A percentile compares a stretch with the other conserved stretches of the same genome.
Evolutionary conservation across 2,797 vertebrate genomes (phyloP).

Genomic region (Notamacropus eugenii): DNA sequence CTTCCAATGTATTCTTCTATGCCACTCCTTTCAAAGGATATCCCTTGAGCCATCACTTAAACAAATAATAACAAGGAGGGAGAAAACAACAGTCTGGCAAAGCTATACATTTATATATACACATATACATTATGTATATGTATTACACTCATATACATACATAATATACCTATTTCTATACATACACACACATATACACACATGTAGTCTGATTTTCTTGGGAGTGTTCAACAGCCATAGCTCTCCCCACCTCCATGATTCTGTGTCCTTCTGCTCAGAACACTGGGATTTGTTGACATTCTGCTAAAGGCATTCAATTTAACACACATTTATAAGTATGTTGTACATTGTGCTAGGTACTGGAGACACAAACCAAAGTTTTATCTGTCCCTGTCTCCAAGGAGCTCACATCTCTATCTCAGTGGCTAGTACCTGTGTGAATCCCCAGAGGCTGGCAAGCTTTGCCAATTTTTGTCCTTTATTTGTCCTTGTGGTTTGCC

Average conservation of each 20-base stretch:
- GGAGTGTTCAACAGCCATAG: not conserved
- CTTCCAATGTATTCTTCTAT: not conserved
- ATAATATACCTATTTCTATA: not conserved
- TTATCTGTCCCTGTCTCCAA: not conserved
- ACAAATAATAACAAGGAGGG: not conserved
- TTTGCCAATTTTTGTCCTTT: not conserved
- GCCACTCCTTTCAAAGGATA: not conserved
- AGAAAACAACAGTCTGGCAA: not conserved
- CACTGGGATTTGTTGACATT: conserved; percentile 59
- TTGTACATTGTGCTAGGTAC: not conserved
- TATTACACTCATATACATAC: no score
- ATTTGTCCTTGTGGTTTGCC: not conserved
- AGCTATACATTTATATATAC: not conserved
- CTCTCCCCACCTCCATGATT: not conserved
- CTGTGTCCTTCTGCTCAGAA: not conserved
- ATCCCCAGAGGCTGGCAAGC: not conserved
- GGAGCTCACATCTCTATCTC: not conserved
- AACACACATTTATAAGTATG: not conserved
- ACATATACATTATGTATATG: not conserved
- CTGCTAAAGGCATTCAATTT: not conserved
- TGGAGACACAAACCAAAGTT: not conserved
- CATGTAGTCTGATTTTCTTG: not conserved
- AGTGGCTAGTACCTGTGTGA: not conserved
- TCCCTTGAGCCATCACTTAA: not conserved
- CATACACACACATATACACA: not conserved